Evolutionary conservation across 2,888 invertebrate genomes (phyloP).

Genomic region (Abrostola triplasia): DNA sequence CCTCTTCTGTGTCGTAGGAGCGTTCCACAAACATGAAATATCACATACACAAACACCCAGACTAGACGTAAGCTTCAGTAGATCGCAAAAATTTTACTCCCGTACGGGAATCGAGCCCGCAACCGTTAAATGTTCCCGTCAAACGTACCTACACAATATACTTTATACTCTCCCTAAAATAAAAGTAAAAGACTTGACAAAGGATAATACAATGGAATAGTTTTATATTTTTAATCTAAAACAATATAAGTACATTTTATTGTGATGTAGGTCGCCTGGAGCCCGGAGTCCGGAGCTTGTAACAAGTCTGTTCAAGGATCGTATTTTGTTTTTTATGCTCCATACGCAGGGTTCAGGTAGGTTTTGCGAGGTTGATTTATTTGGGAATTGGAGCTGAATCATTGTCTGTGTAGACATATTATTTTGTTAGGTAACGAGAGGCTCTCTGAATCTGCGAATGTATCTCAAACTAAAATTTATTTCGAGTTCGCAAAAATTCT

Average conservation of each 20-base stretch:
- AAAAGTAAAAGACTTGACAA: conserved; percentile 1
- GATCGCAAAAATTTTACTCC: no score
- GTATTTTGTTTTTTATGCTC: conserved; percentile 30
- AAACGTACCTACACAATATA: no score
- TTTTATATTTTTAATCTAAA: conserved; percentile 42
- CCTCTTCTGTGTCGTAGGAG: no score
- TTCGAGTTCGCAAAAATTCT: no score
- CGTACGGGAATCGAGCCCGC: no score
- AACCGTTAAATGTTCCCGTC: no score
- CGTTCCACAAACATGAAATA: no score
- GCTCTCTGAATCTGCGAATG: no score
- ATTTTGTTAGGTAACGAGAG: background rate
- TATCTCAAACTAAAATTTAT: no score
- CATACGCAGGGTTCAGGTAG: conserved; percentile 21
- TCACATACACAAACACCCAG: no score
- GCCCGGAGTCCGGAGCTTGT: conserved; percentile 8
- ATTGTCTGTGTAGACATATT: conserved; percentile 8
- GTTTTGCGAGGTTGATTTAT: conserved; percentile 30
- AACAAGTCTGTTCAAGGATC: conserved; percentile 15
- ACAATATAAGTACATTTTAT: conserved; percentile 21
- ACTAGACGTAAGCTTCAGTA: no score
- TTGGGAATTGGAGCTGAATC: conserved; percentile 19
- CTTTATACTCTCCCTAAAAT: background rate
- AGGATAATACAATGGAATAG: conserved; percentile 38
- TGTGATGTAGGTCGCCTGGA: conserved; percentile 19